phyloP scores from a whole-genome alignment of 2,888 invertebrate genomes.

The Tipula helvola region DNA sequence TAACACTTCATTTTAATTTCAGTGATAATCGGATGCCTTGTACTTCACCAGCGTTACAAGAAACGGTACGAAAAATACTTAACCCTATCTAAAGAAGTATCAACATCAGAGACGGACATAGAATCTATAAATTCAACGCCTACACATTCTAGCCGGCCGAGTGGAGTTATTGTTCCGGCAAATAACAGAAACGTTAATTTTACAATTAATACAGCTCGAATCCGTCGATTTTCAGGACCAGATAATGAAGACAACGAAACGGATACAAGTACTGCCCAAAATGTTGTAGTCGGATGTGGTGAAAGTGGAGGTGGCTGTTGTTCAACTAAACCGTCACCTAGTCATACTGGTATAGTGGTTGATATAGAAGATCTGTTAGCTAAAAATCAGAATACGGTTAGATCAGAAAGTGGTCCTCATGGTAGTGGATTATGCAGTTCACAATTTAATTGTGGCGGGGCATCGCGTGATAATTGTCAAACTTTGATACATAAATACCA shows the following conservation, averaged over 20 bases:
- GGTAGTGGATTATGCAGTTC: slow-evolving; percentile 32
- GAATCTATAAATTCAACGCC: not conserved
- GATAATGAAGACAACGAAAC: slow-evolving; percentile 27
- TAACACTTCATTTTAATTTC: slow-evolving; percentile 17
- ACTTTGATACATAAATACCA: slow-evolving; percentile 40
- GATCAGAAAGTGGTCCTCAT: not conserved
- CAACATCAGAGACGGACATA: slow-evolving; percentile 35
- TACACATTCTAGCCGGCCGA: not conserved
- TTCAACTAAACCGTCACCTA: slow-evolving; percentile 26
- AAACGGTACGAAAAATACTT: slow-evolving; percentile 55
- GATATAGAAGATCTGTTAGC: slow-evolving; percentile 52
- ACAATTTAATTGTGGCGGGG: slow-evolving; percentile 39
- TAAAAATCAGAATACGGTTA: not conserved
- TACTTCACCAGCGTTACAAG: slow-evolving; percentile 69
- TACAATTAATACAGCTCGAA: slow-evolving; percentile 16
- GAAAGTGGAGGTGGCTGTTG: slow-evolving; percentile 14
- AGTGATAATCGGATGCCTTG: slow-evolving; percentile 71
- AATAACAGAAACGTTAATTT: slow-evolving; percentile 24
- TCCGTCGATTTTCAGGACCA: slow-evolving; percentile 28
- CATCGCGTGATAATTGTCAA: slow-evolving; percentile 39
- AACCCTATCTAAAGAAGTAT: slow-evolving; percentile 45
- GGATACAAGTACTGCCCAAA: not conserved
- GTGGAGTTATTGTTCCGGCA: slow-evolving; percentile 25
- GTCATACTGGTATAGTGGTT: slow-evolving; percentile 26
- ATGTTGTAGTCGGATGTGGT: not conserved